Evolutionary conservation across 2,113 vertebrate genomes (phyloP).

Genomic region (Psittacus erithacus): DNA sequence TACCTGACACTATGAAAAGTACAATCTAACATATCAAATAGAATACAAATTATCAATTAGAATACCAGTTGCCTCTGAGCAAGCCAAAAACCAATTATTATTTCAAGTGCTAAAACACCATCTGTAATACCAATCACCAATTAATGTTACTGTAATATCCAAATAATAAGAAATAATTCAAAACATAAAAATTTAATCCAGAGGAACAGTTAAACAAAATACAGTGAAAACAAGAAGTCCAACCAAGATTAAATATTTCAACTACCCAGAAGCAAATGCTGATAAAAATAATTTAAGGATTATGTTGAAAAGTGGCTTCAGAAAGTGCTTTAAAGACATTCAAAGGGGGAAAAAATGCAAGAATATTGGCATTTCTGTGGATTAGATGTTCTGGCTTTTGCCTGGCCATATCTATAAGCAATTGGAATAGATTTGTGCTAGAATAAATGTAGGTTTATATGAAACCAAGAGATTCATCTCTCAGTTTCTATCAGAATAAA

Average conservation of each 20-base stretch:
- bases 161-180: neutral
- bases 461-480: neutral
- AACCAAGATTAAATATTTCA: neutral
- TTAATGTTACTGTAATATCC: neutral
- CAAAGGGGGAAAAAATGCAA: rapidly evolving
- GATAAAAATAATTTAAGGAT: neutral
- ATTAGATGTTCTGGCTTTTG: neutral
- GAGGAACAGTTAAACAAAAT: neutral
- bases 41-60: neutral
- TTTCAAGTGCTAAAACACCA: neutral
- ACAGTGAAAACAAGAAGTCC: neutral
- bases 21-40: neutral
- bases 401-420: neutral
- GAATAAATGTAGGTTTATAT: neutral
- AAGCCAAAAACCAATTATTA: neutral
- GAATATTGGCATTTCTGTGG: neutral
- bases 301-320: neutral
- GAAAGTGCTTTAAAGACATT: neutral
- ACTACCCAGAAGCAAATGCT: neutral
- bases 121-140: neutral
- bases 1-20: neutral
- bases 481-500: constrained; percentile 5
- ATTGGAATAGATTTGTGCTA: neutral
- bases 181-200: neutral
- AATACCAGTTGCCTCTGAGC: neutral